Evolutionary conservation across 2,113 vertebrate species (phyloP), one percentile per base, ranked within the genome.

Genomic region (Anarhynchus alexandrinus): DNA sequence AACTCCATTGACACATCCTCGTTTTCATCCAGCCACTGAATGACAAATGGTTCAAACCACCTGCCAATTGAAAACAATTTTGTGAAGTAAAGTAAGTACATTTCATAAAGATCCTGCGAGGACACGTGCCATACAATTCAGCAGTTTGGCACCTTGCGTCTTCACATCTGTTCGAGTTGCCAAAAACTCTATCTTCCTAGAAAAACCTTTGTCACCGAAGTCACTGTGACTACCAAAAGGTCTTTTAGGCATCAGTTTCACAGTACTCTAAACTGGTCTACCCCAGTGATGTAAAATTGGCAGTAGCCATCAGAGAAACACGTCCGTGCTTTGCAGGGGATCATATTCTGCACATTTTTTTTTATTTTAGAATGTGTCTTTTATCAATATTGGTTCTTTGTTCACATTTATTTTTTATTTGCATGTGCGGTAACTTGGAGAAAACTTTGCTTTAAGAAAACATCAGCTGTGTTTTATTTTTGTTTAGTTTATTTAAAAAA

Each of bases 21-120:
- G 55, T 99, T 99, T 98, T 99, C 99, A 96, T 99, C 99, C 66
- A 99, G 98, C 99, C 99, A 99, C 97, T 99, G 99, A 95, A 99
- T 99, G 85, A 99, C 99, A 97, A 99, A 99, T 23, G 99, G 99
- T 82, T 99, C 99, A 86, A 99, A 99, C 99, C 99, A 99, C 96
- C 99, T 99, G 59, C 82, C 94, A 95, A 88, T 64, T 7, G 64
- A 83, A 62, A 59, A 6, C 3, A 71, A 12, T 42, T 40, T 77
- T 34, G 26, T 62, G 36, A 92, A 74, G 27, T 32, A 71, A 92
- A 86, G 25, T 16, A 51, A 49, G n/a, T 36, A 30, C 5, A 22
- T 71, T 77, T 85, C 23, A 64, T 52, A 20, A 86, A 67, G 40
- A 64, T 26, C 21, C 10, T 21, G 13, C 64, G 10, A 72, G 67